These are phyloP conservation scores for Pituophis catenifer DNA, from an alignment of 2,113 vertebrate genomes.

Conservation along the genomic window DNA sequence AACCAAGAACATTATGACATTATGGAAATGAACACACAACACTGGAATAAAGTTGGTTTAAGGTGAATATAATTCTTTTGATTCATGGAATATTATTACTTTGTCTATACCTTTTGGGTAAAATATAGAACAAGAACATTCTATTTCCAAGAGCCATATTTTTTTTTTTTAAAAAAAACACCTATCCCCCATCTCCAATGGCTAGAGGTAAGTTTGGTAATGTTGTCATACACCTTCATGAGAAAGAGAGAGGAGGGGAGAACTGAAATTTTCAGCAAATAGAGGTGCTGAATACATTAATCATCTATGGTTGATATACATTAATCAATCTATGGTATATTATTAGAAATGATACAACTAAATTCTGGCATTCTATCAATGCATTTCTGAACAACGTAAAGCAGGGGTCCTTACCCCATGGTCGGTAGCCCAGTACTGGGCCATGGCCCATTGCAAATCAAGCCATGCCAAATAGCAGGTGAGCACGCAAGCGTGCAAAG, in stretches of 20 bases:
- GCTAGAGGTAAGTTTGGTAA: background rate
- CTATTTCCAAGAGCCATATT: background rate
- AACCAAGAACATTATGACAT: background rate
- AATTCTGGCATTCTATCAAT: background rate
- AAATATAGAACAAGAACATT: background rate
- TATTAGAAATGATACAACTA: background rate
- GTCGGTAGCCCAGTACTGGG: no score
- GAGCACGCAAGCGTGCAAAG: no score
- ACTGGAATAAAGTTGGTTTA: background rate
- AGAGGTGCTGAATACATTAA: background rate
- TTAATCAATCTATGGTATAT: background rate
- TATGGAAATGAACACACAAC: background rate
- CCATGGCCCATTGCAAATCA: no score
- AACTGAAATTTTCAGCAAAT: background rate
- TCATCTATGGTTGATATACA: background rate
- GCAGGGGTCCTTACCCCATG: no score
- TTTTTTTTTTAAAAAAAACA: background rate
- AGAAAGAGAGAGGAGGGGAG: background rate
- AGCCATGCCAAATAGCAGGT: no score
- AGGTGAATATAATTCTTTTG: background rate
- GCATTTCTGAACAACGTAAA: background rate
- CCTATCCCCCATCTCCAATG: background rate
- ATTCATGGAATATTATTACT: background rate
- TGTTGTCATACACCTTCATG: background rate
- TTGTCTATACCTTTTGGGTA: background rate